These are phyloP conservation scores for Haliaeetus leucogaster DNA, from an alignment of 2,113 vertebrate genomes.

Conservation along the genomic window DNA sequence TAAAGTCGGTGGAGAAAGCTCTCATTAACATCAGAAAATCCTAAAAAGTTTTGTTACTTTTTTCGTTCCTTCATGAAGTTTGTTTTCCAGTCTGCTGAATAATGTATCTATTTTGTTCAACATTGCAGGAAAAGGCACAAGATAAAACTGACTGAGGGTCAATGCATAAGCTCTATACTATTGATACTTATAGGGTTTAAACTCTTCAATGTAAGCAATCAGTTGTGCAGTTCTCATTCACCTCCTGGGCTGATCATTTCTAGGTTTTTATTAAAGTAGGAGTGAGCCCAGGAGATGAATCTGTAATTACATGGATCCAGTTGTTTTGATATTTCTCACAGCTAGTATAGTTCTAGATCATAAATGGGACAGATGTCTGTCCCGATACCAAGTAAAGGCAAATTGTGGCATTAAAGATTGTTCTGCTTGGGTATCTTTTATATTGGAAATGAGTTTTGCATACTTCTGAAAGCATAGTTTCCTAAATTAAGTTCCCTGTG, in stretches of 20 bases:
- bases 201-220: neutral
- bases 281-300: neutral
- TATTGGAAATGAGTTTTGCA: neutral
- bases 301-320: neutral
- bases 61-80: neutral
- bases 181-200: neutral
- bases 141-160: neutral
- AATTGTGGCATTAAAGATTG: neutral
- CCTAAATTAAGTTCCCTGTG: neutral
- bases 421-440: neutral
- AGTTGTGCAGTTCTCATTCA: neutral
- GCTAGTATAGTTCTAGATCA: neutral
- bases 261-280: neutral
- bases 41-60: neutral
- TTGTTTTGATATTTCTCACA: neutral
- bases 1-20: neutral
- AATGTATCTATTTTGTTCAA: neutral
- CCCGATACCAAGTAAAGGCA: neutral
- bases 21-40: slow-evolving; percentile 7
- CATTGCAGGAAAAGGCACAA: neutral
- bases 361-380: neutral
- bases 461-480: neutral
- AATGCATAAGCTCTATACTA: neutral
- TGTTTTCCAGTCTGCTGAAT: neutral
- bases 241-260: neutral